Base-by-base conservation (phyloP, 2,113 vertebrate species). In the Dendrocopos noguchii region DNA sequence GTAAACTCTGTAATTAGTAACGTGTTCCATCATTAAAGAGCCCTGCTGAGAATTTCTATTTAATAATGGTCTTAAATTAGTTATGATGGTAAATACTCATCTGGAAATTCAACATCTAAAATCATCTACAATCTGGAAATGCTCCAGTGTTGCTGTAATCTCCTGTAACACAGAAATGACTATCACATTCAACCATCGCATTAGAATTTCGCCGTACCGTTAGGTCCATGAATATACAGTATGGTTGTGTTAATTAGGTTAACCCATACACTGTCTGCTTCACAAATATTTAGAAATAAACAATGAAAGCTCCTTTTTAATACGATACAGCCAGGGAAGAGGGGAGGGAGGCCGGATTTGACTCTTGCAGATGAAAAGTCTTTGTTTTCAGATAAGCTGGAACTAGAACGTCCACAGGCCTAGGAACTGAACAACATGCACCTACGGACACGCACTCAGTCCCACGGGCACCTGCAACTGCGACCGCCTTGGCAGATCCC, bases 11-110 rank as follows among this genome's bases (percentile, higher is more conserved):
- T 95, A 97, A 98, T 97, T 97, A 98, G 97, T 96, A 95, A 96
- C 85, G 90, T 81, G 84, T 96, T 97, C 91, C 87, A 87, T 97
- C 97, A 93, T 97, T 97, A 97, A 97, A 97, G 94, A 95, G 93
- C 95, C 97, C 97, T 97, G 97, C 97, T 98, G 97, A 98, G 97
- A 97, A 98, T 97, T 96, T 97, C 96, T 96, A 97, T 97, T 97
- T 96, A 97, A 98, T 97, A 97, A 98, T 97, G 95, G 96, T 96
- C 78, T 89, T 96, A 97, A 97, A 98, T 98, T 97, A 98, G 97
- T 98, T 97, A 97, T 96, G 97, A 97, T 95, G 96, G 96, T 97
- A 98, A 98, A 98, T 97, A 97, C 94, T 96, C 96, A 94, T 97
- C 96, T 97, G 97, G 93, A 97, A 98, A 97, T 91, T 94, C 97